These are phyloP conservation scores for Unio delphinus DNA, from an alignment of 2,888 invertebrate genomes.

Conservation along the genomic window DNA sequence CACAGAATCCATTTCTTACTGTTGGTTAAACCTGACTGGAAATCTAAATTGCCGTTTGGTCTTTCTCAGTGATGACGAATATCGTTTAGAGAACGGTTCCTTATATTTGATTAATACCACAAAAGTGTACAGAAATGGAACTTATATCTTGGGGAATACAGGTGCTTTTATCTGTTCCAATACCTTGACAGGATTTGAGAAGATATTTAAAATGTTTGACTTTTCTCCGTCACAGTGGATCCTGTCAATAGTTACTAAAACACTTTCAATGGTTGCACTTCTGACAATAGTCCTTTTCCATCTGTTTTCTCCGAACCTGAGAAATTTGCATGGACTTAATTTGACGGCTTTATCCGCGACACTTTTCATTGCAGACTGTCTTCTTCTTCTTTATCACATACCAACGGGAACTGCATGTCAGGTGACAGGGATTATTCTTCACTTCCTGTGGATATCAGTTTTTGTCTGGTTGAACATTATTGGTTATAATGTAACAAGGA, in stretches of 20 bases:
- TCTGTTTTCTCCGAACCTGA: constrained; percentile 1
- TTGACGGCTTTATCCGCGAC: constrained; percentile 11
- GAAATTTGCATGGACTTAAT: constrained; percentile 21
- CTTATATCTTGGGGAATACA: too few species aligned
- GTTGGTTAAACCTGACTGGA: neutral
- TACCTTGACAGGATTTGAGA: neutral
- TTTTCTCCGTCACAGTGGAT: constrained; percentile 6
- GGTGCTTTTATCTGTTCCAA: constrained; percentile 11
- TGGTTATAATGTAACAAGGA: constrained; percentile 16
- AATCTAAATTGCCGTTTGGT: constrained; percentile 13
- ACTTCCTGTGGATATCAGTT: constrained; percentile 11
- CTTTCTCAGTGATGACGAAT: constrained; percentile 5
- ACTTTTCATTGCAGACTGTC: constrained; percentile 6
- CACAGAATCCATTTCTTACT: too few species aligned
- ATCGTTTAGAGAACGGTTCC: constrained; percentile 1
- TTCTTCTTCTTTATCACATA: constrained; percentile 2
- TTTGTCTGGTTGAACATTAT: constrained; percentile 24
- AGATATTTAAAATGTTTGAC: constrained; percentile 10
- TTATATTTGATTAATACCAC: constrained; percentile 1
- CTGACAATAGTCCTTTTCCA: constrained; percentile 11
- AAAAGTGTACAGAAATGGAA: too few species aligned
- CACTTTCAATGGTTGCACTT: constrained; percentile 6
- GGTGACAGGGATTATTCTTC: constrained; percentile 5
- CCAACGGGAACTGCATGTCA: neutral
- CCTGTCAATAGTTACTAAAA: constrained; percentile 14